phyloP scores from a whole-genome alignment of 2,797 vertebrate species.

The Nyctalus aviator region DNA sequence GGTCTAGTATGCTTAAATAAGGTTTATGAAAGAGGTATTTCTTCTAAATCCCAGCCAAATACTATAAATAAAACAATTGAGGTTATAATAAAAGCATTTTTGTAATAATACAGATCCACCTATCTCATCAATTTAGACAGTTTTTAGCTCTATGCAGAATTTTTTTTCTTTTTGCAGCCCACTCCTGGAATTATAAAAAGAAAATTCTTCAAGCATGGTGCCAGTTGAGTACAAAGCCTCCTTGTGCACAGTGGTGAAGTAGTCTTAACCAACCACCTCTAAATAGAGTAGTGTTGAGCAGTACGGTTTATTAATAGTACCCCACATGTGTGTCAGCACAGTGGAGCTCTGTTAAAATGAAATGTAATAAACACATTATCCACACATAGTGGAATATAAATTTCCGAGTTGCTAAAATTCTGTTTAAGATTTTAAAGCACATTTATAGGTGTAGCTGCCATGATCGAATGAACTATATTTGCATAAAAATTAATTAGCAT shows the following conservation, averaged over 20 bases:
- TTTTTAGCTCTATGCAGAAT: slow-evolving; percentile 1
- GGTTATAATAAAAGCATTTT: neutral
- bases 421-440: slow-evolving; percentile 42
- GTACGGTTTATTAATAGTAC: slow-evolving; percentile 62
- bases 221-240: slow-evolving; percentile 67
- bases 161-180: slow-evolving; percentile 11
- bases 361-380: neutral
- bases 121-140: neutral
- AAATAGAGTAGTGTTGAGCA: slow-evolving; percentile 57
- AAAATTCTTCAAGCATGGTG: slow-evolving; percentile 36
- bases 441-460: neutral
- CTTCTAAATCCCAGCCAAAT: neutral
- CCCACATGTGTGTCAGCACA: neutral
- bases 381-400: neutral
- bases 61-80: slow-evolving; percentile 48
- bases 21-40: neutral
- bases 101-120: neutral
- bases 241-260: slow-evolving; percentile 58
- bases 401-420: slow-evolving; percentile 33
- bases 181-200: neutral
- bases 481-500: neutral
- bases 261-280: slow-evolving; percentile 19
- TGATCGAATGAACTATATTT: slow-evolving; percentile 5
- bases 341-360: slow-evolving; percentile 58
- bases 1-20: neutral